Evolutionary conservation across 2,888 invertebrate species (phyloP).

Genomic region (Theristus sp.): DNA sequence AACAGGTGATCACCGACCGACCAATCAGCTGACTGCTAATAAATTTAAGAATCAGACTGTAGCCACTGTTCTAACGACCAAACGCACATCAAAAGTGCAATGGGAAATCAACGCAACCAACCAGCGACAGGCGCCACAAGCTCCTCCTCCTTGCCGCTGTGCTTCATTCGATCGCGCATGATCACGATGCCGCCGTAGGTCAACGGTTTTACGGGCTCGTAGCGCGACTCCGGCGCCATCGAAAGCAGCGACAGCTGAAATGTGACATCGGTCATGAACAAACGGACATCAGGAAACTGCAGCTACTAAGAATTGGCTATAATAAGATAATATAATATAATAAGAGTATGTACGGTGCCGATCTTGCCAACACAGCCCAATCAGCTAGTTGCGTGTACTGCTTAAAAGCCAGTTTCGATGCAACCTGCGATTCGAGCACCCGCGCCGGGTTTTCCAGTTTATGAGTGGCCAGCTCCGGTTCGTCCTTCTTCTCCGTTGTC

Average conservation of each 20-base stretch:
- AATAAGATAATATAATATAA: background rate
- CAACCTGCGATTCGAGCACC: slow-evolving; percentile 68
- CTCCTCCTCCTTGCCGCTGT: slow-evolving; percentile 65
- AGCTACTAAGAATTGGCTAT: background rate
- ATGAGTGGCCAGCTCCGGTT: slow-evolving; percentile 67
- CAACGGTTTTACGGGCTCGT: slow-evolving; percentile 65
- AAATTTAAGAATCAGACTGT: no score
- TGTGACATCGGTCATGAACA: background rate
- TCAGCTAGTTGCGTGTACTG: no score
- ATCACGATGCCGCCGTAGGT: slow-evolving; percentile 72
- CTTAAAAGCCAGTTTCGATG: no score
- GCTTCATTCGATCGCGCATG: slow-evolving; percentile 53
- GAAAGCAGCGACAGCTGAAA: slow-evolving; percentile 41
- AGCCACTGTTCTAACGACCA: background rate
- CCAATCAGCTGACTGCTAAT: no score
- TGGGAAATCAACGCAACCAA: no score
- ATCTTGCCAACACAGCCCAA: no score
- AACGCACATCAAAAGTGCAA: background rate
- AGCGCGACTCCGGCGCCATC: slow-evolving; percentile 39
- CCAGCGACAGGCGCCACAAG: slow-evolving; percentile 41
- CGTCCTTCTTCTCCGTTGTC: slow-evolving; percentile 36
- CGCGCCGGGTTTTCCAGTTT: slow-evolving; percentile 83
- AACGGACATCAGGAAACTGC: slow-evolving; percentile 11
- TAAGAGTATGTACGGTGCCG: no score
- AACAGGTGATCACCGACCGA: no score